Base-by-base conservation (phyloP, 2,888 invertebrate genomes). In the Lapara coniferarum region DNA sequence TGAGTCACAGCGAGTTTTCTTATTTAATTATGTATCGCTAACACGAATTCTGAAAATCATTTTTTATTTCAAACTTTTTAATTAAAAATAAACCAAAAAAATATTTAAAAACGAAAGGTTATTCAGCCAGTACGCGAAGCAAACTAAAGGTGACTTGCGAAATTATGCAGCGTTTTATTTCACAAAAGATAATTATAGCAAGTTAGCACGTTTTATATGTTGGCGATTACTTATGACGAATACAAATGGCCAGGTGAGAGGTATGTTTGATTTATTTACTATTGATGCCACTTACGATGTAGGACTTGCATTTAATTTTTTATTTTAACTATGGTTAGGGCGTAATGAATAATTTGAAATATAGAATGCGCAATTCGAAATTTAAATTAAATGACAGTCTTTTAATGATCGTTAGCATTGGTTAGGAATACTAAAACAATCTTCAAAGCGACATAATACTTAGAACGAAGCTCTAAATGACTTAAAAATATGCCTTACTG, bases 111-210 rank as follows among this genome's bases (percentile, higher is more conserved):
- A 16, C 19, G 13, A 49, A 63, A 63, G 63, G 49, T 63, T 46
- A 63, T 63, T 63, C 63, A 49, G 63, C 49, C 49, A 49, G 63
- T 63, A 49, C 63, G 13, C 63, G 49, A 7, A 10, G 19, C 49
- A 63, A 37, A 37, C 37, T 37, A 37, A 63, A 63, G 63, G 63
- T 63, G 63, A 63, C 63, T 63, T 63, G 49, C 63, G 63, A 63
- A 63, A 63, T 63, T 19, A 63, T 63, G 49, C 46, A 49, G 63
- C 63, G 19, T 63, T 63, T 63, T 63, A 63, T 63, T 63, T 49
- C 63, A 63, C 63, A 63, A 63, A 63, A 63, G 63, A 63, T 63
- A 63, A 63, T 63, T 49, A 63, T 63, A 46, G 63, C 63, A 63
- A 63, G 63, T 63, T 63, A 63, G 63, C 63, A 63, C 49, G 63